Evolutionary conservation across 2,797 vertebrate species (phyloP), one percentile per base, ranked within the genome.

Genomic region (Silurus lanzhouensis): DNA sequence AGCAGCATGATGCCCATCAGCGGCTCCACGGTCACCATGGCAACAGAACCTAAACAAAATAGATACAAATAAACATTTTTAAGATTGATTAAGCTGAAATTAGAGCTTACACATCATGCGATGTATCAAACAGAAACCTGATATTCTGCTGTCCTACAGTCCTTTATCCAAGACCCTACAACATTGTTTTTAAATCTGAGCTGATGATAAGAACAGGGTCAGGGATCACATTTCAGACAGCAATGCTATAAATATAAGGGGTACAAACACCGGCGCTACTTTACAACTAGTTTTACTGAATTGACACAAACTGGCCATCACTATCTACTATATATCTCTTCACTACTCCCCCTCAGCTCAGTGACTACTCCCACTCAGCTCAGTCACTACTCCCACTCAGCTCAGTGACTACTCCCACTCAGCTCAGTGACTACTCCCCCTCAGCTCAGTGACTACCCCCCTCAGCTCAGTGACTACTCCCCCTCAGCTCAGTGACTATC

Each of bases 1-100:
- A 97, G 90, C 90, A 98, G 94, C 83, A 93, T 91, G 90, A 96
- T 90, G 89, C 92, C 96, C 88, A 96, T 93, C 83, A 97, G 86
- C 0, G 95, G 95, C 84, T 97, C 94, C 84, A 94, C 91, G 86
- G 94, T 93, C 66, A 93, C 94, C 93, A 94, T 92, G 86, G 94
- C 90, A 90, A 94, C 92, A 6, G 95, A 96, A 92, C 96, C 97
- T 98, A 87, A 88, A 85, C 77, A 90, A 63, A 6, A 91, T 88
- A 91, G 80, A 82, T 15, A 66, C 44, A 63, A 25, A 25, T 64
- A 80, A n/a, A 80, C 7, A 46, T 6, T 46, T 13, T 80, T 64
- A 80, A 13, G 46, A 13, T 63, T 79, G 20, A 61, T 2, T 63
- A n/a, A 22, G 3, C 10, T 77, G 19, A 60, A 60, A 38, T 22